Percentiles rank a stretch among this genome's conserved stretches.
These are phyloP conservation scores for Bactericera cockerelli DNA, from an alignment of 1,140 invertebrate species.

Conservation along the genomic window DNA sequence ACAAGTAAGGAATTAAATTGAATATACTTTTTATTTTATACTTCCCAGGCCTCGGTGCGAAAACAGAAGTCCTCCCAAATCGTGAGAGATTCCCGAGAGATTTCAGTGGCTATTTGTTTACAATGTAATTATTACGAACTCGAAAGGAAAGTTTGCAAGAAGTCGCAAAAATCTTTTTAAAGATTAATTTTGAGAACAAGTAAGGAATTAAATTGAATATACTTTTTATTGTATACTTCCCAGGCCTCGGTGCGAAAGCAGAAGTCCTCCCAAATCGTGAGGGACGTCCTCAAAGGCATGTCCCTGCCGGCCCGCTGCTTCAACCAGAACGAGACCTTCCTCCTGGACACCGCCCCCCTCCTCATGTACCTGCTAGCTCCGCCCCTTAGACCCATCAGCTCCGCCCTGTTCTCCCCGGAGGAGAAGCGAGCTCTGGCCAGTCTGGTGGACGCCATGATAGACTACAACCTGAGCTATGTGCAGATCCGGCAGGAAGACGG, in stretches of 20 bases:
- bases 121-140: no score
- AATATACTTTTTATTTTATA: no score
- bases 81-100: slow-evolving; percentile 38
- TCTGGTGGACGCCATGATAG: slow-evolving; percentile 71
- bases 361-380: slow-evolving; percentile 62
- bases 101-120: no score
- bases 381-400: slow-evolving; percentile 51
- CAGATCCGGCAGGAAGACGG: slow-evolving; percentile 66
- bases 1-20: no score
- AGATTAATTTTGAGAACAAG: no score
- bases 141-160: no score
- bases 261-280: slow-evolving; percentile 39
- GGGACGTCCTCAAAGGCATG: slow-evolving; percentile 44
- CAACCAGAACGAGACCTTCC: slow-evolving; percentile 36
- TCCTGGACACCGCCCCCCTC: slow-evolving; percentile 56
- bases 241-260: slow-evolving; percentile 39
- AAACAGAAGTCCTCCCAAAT: slow-evolving; percentile 37
- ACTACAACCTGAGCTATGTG: slow-evolving; percentile 72
- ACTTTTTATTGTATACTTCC: no score
- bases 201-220: no score
- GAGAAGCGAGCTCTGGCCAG: slow-evolving; percentile 55
- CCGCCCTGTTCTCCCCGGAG: slow-evolving; percentile 44
- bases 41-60: slow-evolving; percentile 40
- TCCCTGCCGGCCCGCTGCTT: slow-evolving; percentile 39
- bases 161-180: no score